phyloP scores from a whole-genome alignment of 2,888 invertebrate species.

The Punctoribates punctum region DNA sequence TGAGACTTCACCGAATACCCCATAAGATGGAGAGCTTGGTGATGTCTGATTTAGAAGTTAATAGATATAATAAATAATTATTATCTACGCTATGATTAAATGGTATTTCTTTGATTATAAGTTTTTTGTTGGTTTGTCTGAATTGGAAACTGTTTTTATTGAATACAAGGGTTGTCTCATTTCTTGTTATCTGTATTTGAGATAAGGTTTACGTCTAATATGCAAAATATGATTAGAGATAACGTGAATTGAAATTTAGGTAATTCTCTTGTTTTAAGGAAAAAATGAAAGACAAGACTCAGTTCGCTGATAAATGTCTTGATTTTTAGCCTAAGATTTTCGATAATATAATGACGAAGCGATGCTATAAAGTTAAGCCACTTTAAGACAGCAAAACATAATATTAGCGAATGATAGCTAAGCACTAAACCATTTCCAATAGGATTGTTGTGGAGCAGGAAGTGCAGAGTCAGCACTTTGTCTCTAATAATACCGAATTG shows the following conservation, averaged over 20 bases:
- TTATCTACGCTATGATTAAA: background rate
- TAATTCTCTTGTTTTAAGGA: background rate
- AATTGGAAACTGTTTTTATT: background rate
- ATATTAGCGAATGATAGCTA: constrained; percentile 19
- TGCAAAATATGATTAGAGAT: background rate
- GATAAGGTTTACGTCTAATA: background rate
- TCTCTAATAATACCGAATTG: background rate
- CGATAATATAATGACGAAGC: background rate
- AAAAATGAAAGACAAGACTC: background rate
- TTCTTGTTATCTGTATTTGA: constrained; percentile 2
- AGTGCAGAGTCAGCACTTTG: constrained; percentile 18
- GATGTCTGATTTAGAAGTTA: background rate
- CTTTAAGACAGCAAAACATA: constrained; percentile 18
- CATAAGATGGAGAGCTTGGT: too few relatives aligned
- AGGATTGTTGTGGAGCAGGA: constrained; percentile 10
- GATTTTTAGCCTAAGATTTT: constrained; percentile 8
- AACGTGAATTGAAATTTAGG: background rate
- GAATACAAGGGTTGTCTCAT: background rate
- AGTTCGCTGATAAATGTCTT: background rate
- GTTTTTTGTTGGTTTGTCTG: background rate
- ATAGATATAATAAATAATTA: constrained; percentile 14
- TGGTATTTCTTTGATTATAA: background rate
- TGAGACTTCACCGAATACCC: too few relatives aligned
- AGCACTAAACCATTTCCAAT: background rate
- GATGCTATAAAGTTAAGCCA: constrained; percentile 25